Evolutionary conservation across 1,140 invertebrate genomes (phyloP), one percentile per base, ranked within the genome.

Genomic region (Artemia franciscana): DNA sequence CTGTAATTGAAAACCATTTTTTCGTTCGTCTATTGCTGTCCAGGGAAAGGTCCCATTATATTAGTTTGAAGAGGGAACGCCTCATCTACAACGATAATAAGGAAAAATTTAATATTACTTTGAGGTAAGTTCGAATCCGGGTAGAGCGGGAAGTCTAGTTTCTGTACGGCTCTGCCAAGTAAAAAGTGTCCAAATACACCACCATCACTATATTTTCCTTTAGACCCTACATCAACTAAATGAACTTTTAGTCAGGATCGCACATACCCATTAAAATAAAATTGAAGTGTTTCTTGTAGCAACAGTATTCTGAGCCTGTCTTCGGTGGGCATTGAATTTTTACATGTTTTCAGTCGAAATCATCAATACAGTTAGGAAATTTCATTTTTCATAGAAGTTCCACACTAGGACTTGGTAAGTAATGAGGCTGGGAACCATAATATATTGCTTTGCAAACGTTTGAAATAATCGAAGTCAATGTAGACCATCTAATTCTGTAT

Each of bases 41-140:
- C 58, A 56, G 70, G 60, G 62, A 67, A 71, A 26, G 71, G 68
- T 62, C 66, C 64, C 69, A 74, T 70, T 7, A 73, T 57, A 59
- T 68, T 63, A 56, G 58, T 63, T 15, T 58, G 21, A 26, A 73
- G 61, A 26, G 67, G 65, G 68, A 73, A 74, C 23, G 73, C 72
- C 57, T 71, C 69, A 65, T 73, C 73, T 56, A 59, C 69, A n/a
- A 73, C 66, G 61, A 73, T 66, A 28, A 71, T 62, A 68, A 67
- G 67, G 26, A 70, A 69, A 30, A 70, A 30, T 26, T 5, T 26
- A 18, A 60, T 23, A 21, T 23, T 12, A 5, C 23, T 26, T 9
- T 27, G 18, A 26, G 24, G 24, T 27, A 60, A 25, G 24, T 26
- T 5, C 59, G 5, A 7, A 9, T 24, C 24, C 27, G 5, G 24